phyloP scores from a whole-genome alignment of 1,140 invertebrate genomes.

The Cylas formicarius region DNA sequence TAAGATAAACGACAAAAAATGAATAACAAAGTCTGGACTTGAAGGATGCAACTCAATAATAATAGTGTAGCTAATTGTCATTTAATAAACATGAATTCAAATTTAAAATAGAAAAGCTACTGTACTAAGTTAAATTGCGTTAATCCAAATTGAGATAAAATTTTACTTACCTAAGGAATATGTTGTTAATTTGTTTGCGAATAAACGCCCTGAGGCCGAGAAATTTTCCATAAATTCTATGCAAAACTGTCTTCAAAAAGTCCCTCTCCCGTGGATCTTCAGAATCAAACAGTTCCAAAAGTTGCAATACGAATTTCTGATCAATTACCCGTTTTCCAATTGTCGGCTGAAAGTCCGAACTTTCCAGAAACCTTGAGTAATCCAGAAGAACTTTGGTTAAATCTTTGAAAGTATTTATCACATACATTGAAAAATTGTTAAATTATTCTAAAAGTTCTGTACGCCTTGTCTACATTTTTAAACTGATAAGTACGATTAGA shows the following conservation, averaged over 20 bases:
- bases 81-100: not conserved
- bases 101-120: constrained; percentile 1
- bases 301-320: constrained; percentile 98
- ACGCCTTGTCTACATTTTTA: too few species aligned
- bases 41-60: too few species aligned
- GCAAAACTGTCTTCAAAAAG: constrained; percentile 97
- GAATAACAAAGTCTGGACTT: too few species aligned
- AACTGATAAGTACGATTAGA: too few species aligned
- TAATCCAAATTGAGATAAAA: not conserved
- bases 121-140: too few species aligned
- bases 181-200: constrained; percentile 99
- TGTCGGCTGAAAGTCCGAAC: constrained; percentile 92
- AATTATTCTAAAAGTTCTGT: too few species aligned
- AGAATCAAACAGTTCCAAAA: constrained; percentile 97
- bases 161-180: constrained; percentile 69
- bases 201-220: constrained; percentile 96
- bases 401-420: too few species aligned
- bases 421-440: too few species aligned
- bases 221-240: constrained; percentile 99
- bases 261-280: constrained; percentile 98
- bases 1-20: too few species aligned
- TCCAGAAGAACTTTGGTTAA: too few species aligned
- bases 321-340: constrained; percentile 98
- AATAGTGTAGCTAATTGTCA: not conserved
- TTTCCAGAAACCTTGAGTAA: constrained; percentile 87